A percentile compares a stretch with the other conserved stretches of the same genome.
These are phyloP conservation scores for Dendrolimus kikuchii DNA, from an alignment of 1,140 invertebrate genomes.

Conservation along the genomic window DNA sequence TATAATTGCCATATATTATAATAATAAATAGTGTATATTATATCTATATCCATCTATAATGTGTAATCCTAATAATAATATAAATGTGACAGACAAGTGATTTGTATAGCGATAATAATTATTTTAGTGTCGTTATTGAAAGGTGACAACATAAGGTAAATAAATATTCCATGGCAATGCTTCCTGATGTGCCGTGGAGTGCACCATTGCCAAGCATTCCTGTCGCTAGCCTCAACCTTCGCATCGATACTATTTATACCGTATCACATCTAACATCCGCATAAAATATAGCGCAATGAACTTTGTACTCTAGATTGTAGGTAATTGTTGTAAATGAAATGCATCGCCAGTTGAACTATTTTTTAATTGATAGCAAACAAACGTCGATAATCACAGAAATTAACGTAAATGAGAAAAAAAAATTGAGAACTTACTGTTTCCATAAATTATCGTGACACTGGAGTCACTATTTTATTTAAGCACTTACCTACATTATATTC, in stretches of 20 bases:
- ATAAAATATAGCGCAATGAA: slow-evolving; percentile 32
- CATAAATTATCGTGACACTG: no score
- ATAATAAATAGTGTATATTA: no score
- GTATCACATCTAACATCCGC: slow-evolving; percentile 31
- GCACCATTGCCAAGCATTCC: slow-evolving; percentile 9
- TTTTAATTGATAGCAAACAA: slow-evolving; percentile 12
- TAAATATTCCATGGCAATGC: background rate
- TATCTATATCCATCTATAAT: no score
- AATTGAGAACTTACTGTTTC: no score
- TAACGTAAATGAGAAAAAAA: no score
- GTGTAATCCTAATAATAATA: background rate
- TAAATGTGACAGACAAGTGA: background rate
- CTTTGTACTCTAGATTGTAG: slow-evolving; percentile 31
- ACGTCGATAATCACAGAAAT: background rate
- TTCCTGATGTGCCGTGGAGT: slow-evolving; percentile 8
- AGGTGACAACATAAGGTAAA: background rate
- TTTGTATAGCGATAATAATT: background rate
- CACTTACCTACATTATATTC: no score
- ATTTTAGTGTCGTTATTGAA: background rate
- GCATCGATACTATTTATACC: slow-evolving; percentile 40
- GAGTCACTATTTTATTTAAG: no score
- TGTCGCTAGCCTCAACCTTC: slow-evolving; percentile 37
- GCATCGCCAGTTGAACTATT: slow-evolving; percentile 13
- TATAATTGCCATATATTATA: no score
- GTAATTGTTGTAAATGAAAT: slow-evolving; percentile 12